These are phyloP conservation scores for Tribolium madens DNA, from an alignment of 1,140 invertebrate species.

Conservation along the genomic window DNA sequence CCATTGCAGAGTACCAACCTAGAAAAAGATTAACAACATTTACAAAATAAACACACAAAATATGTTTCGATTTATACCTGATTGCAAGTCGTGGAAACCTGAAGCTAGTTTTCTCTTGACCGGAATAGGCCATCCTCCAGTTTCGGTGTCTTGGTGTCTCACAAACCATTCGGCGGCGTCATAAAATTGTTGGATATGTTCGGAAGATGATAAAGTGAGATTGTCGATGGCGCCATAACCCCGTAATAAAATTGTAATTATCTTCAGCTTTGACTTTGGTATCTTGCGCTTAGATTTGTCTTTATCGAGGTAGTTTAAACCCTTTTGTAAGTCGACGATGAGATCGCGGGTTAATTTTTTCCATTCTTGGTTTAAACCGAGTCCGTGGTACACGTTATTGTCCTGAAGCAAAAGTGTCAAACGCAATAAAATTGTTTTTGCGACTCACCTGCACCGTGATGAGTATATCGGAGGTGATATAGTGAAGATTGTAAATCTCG, in stretches of 20 bases:
- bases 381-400: slow-evolving; percentile 88
- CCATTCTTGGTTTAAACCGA: slow-evolving; percentile 82
- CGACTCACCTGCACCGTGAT: slow-evolving; percentile 78
- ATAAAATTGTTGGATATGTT: slow-evolving; percentile 91
- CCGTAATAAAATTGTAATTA: slow-evolving; percentile 74
- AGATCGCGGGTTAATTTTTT: slow-evolving; percentile 87
- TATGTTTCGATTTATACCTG: slow-evolving; percentile 43
- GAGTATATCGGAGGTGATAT: slow-evolving; percentile 80
- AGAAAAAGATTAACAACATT: slow-evolving; percentile 20
- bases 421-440: neutral
- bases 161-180: slow-evolving; percentile 95
- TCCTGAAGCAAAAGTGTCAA: slow-evolving; percentile 66
- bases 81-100: slow-evolving; percentile 73
- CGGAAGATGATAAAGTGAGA: slow-evolving; percentile 83
- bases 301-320: slow-evolving; percentile 73
- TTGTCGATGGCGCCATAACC: slow-evolving; percentile 87
- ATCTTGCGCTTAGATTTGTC: slow-evolving; percentile 78
- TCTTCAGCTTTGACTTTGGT: slow-evolving; percentile 82
- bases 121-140: slow-evolving; percentile 91
- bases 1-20: slow-evolving; percentile 94
- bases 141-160: slow-evolving; percentile 81
- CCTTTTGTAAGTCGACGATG: slow-evolving; percentile 93
- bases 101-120: slow-evolving; percentile 82
- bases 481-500: slow-evolving; percentile 84
- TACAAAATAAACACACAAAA: neutral